phyloP scores from a whole-genome alignment of 2,113 vertebrate genomes.

The Cacatua alba region DNA sequence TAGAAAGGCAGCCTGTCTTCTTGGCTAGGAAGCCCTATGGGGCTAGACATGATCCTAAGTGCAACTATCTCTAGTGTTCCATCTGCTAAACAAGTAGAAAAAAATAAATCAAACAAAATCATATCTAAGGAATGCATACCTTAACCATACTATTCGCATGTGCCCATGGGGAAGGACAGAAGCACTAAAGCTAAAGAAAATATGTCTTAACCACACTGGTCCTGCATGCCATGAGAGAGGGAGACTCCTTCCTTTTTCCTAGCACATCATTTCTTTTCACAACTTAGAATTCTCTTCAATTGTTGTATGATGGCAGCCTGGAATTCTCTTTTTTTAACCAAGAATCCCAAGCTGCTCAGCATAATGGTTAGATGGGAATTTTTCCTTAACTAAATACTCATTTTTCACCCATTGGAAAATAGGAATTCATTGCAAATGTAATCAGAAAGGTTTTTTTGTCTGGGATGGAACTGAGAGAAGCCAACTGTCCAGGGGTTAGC shows the following conservation, averaged over 20 bases:
- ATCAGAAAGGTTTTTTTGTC: background rate
- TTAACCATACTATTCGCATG: fast-evolving
- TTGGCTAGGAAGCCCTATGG: background rate
- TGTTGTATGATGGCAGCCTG: background rate
- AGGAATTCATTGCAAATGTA: background rate
- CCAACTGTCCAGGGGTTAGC: background rate
- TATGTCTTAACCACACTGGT: background rate
- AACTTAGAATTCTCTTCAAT: background rate
- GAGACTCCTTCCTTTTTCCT: background rate
- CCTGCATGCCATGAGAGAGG: background rate
- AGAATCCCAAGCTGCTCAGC: background rate
- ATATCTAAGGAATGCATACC: background rate
- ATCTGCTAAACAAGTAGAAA: background rate
- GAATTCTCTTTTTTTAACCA: background rate
- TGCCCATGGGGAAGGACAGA: background rate
- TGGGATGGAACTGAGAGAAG: background rate
- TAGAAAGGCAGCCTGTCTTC: background rate
- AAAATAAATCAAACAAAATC: background rate
- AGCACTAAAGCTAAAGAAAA: background rate
- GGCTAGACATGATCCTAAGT: background rate
- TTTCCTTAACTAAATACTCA: background rate
- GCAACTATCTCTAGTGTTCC: background rate
- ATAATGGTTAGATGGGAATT: background rate
- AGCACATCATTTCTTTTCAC: background rate
- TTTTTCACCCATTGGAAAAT: slow-evolving; percentile 26